These are phyloP conservation scores for Galerucella calmariensis DNA, from an alignment of 2,888 invertebrate species.

Conservation along the genomic window DNA sequence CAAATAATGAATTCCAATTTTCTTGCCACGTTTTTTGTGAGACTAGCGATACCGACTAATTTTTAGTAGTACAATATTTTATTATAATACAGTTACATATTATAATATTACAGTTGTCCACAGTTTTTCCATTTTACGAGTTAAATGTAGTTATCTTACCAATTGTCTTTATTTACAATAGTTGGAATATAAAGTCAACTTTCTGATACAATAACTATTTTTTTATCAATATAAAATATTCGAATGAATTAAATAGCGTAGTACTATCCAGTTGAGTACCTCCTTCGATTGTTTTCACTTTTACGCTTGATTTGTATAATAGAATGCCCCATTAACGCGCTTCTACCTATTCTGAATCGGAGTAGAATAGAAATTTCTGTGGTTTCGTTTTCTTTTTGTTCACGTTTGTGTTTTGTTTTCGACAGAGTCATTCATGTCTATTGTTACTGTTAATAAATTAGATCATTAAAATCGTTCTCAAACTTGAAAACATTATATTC, in stretches of 20 bases:
- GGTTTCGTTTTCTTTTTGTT: slow-evolving; percentile 5
- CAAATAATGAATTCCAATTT: too few species aligned
- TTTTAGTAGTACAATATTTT: too few species aligned
- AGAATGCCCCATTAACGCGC: slow-evolving; percentile 32
- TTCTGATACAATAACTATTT: not conserved
- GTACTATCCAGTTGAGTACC: slow-evolving; percentile 9
- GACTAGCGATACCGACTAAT: too few species aligned
- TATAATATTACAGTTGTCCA: too few species aligned
- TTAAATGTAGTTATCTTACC: too few species aligned
- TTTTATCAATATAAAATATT: not conserved
- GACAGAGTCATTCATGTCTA: not conserved
- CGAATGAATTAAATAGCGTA: not conserved
- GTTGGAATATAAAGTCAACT: not conserved
- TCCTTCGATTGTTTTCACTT: slow-evolving; percentile 33
- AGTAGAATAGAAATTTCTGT: slow-evolving; percentile 7
- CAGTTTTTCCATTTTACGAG: too few species aligned
- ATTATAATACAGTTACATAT: too few species aligned
- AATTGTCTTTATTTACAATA: not conserved
- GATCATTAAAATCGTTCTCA: too few species aligned
- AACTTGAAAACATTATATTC: too few species aligned
- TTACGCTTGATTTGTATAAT: slow-evolving; percentile 31
- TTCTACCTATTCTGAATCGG: slow-evolving; percentile 12
- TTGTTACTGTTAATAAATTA: not conserved
- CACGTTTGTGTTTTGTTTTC: slow-evolving; percentile 7
- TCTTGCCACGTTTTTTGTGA: too few species aligned